Evolutionary conservation across 37 sponge, comb jelly and placozoan genomes (phyloP).

Genomic region (Ephydatia muelleri): DNA sequence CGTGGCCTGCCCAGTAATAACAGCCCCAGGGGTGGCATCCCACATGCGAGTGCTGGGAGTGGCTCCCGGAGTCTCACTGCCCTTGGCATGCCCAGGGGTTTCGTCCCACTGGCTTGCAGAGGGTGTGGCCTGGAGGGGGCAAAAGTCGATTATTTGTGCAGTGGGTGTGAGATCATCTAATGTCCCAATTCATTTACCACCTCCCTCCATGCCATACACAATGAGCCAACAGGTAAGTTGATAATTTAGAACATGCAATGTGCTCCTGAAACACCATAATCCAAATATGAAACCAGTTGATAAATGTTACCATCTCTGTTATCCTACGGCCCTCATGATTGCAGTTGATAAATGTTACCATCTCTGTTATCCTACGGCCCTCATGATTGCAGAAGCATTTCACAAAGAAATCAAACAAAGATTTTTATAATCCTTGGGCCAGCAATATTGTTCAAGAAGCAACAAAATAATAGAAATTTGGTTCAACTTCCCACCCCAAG

Average conservation of each 20-base stretch:
- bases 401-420: conserved; percentile 3
- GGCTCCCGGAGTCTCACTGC: conserved; percentile 80
- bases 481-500: too few relatives aligned
- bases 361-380: neutral
- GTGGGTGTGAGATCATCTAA: too few relatives aligned
- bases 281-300: too few relatives aligned
- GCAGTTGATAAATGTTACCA: neutral
- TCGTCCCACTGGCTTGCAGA: conserved; percentile 88
- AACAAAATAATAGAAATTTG: neutral
- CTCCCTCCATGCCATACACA: too few relatives aligned
- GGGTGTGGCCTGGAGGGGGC: conserved; percentile 69
- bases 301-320: too few relatives aligned
- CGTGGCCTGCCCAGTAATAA: conserved; percentile 78
- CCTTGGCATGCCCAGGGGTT: conserved; percentile 86
- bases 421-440: conserved; percentile 1
- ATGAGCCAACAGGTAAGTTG: too few relatives aligned
- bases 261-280: too few relatives aligned
- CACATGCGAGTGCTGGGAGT: conserved; percentile 76
- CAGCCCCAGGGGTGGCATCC: conserved; percentile 91
- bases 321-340: neutral
- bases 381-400: neutral
- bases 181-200: too few relatives aligned
- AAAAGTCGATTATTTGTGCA: too few relatives aligned
- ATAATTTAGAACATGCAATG: too few relatives aligned
- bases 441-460: neutral